phyloP scores from a whole-genome alignment of 2,113 vertebrate species.

The Eptatretus burgeri region DNA sequence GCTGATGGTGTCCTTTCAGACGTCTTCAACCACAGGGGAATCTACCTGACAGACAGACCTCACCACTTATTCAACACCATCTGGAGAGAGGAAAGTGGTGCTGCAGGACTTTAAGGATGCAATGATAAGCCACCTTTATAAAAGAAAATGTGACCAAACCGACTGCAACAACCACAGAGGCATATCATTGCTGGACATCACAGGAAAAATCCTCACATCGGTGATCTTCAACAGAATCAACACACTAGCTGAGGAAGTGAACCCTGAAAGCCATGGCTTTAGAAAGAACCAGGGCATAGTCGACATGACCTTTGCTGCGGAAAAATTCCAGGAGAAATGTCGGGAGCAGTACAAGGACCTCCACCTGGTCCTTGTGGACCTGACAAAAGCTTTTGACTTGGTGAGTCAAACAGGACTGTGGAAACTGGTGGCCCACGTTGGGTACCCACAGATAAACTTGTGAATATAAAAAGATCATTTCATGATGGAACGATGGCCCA shows the following conservation, averaged over 20 bases:
- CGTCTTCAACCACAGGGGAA: background rate
- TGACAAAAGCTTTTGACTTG: too few species aligned
- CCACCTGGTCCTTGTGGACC: too few species aligned
- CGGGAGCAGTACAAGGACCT: too few species aligned
- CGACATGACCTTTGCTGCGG: background rate
- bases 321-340: background rate
- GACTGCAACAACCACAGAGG: conserved; percentile 1
- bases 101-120: too few species aligned
- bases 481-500: background rate
- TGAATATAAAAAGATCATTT: background rate
- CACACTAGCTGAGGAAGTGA: background rate
- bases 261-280: too few species aligned
- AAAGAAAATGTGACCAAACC: background rate
- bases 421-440: too few species aligned
- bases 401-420: too few species aligned
- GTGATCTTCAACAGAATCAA: background rate
- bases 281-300: too few species aligned
- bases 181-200: background rate
- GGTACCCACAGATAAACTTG: background rate
- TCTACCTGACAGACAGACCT: background rate
- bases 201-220: background rate
- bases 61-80: background rate
- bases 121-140: background rate
- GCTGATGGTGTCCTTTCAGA: background rate
- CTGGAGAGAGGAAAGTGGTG: background rate